phyloP scores from a whole-genome alignment of 2,797 vertebrate species.

The Threskiornis aethiopicus region DNA sequence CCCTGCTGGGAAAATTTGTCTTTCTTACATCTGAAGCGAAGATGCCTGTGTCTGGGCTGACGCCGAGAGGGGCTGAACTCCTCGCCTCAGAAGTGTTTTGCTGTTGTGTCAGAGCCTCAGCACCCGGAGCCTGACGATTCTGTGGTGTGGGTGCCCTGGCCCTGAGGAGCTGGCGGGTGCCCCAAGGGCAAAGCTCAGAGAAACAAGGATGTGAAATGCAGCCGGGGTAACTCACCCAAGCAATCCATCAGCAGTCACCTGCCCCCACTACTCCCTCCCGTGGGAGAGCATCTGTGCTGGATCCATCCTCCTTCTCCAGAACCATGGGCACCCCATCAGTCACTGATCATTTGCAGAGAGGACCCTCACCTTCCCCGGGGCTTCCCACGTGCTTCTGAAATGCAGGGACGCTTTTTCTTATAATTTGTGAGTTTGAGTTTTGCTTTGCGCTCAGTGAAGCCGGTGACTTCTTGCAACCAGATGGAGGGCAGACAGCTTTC shows the following conservation, averaged over 20 bases:
- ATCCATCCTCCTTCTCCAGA: not conserved
- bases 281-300: rapidly evolving
- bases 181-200: not conserved
- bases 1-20: not conserved
- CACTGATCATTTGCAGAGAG: not conserved
- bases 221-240: not conserved
- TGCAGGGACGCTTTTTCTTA: not conserved
- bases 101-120: not conserved
- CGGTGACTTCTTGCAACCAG: not conserved
- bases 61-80: not conserved
- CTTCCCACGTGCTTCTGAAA: not conserved
- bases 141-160: rapidly evolving
- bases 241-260: not conserved
- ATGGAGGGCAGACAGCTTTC: not conserved
- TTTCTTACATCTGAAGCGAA: not conserved
- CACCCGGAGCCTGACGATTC: rapidly evolving
- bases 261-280: not conserved
- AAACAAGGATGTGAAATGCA: not conserved
- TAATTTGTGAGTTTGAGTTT: rapidly evolving
- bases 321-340: not conserved
- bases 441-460: not conserved
- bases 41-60: not conserved
- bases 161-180: not conserved
- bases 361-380: not conserved
- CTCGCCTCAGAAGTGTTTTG: not conserved